phyloP scores from a whole-genome alignment of 2,888 invertebrate species.

The Cryptus armator region DNA sequence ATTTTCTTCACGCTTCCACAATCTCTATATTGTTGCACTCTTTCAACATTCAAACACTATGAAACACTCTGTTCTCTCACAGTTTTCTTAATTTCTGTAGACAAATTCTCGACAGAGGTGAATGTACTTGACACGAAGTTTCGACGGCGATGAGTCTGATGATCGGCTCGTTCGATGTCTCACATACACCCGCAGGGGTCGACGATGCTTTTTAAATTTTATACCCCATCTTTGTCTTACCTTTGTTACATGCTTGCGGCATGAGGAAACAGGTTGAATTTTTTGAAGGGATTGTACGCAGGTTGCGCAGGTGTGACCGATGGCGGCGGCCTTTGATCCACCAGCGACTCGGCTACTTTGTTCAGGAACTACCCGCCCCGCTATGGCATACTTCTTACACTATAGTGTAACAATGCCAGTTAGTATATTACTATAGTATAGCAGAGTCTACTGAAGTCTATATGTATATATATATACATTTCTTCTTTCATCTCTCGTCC shows the following conservation, averaged over 20 bases:
- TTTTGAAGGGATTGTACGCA: conserved; percentile 81
- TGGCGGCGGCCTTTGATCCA: conserved; percentile 84
- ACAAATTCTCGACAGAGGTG: conserved; percentile 44
- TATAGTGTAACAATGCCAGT: conserved; percentile 46
- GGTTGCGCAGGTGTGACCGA: conserved; percentile 84
- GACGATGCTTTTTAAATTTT: background rate
- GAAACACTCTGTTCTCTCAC: background rate
- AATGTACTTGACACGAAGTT: conserved; percentile 42
- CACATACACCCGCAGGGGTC: background rate
- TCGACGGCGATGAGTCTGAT: conserved; percentile 49
- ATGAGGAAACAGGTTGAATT: conserved; percentile 70
- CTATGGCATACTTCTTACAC: conserved; percentile 28
- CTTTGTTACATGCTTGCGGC: background rate
- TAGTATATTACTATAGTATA: conserved; percentile 52
- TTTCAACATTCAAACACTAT: background rate
- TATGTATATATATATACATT: background rate
- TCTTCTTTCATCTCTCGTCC: conserved; percentile 14
- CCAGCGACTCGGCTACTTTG: conserved; percentile 82
- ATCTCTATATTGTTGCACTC: background rate
- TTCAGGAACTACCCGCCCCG: conserved; percentile 66
- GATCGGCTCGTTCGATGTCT: conserved; percentile 44
- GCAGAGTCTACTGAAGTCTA: conserved; percentile 4
- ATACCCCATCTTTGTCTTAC: conserved; percentile 11
- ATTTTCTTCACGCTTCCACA: background rate
- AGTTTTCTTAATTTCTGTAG: conserved; percentile 2